phyloP scores from a whole-genome alignment of 2,113 vertebrate species.

The Hoplias malabaricus region DNA sequence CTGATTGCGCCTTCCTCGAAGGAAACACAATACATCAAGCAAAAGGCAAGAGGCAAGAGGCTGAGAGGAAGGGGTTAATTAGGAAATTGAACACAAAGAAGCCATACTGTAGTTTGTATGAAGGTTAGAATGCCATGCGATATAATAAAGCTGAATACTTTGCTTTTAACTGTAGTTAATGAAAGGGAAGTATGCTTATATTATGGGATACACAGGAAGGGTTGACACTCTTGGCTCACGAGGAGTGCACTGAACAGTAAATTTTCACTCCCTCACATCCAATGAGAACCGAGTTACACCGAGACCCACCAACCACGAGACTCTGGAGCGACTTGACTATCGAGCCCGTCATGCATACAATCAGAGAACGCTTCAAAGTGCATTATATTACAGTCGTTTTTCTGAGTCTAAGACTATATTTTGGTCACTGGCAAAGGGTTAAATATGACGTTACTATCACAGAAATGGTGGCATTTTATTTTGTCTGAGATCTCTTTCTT shows the following conservation, averaged over 20 bases:
- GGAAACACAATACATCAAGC: slow-evolving; percentile 58
- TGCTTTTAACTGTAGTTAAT: slow-evolving; percentile 61
- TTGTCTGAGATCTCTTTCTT: not conserved
- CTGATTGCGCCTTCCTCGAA: slow-evolving; percentile 65
- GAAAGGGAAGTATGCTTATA: slow-evolving; percentile 66
- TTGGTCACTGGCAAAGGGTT: slow-evolving; percentile 10
- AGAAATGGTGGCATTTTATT: not conserved
- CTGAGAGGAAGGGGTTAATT: slow-evolving; percentile 55
- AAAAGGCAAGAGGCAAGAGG: slow-evolving; percentile 39
- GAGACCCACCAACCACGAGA: slow-evolving; percentile 44
- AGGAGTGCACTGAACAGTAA: slow-evolving; percentile 48
- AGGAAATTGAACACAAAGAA: slow-evolving; percentile 65
- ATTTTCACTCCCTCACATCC: slow-evolving; percentile 36
- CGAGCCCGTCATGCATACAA: slow-evolving; percentile 27
- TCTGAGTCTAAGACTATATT: not conserved
- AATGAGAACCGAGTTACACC: slow-evolving; percentile 38
- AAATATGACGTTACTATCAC: not conserved
- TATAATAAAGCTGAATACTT: slow-evolving; percentile 70
- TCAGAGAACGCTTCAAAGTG: slow-evolving; percentile 61
- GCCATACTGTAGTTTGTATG: slow-evolving; percentile 66
- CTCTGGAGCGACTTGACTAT: slow-evolving; percentile 36
- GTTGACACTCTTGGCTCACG: slow-evolving; percentile 52
- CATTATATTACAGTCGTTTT: slow-evolving; percentile 45
- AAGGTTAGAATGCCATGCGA: slow-evolving; percentile 74
- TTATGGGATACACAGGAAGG: slow-evolving; percentile 64